These are phyloP conservation scores for Elaphurus davidianus DNA, from an alignment of 2,113 vertebrate species.

Conservation along the genomic window DNA sequence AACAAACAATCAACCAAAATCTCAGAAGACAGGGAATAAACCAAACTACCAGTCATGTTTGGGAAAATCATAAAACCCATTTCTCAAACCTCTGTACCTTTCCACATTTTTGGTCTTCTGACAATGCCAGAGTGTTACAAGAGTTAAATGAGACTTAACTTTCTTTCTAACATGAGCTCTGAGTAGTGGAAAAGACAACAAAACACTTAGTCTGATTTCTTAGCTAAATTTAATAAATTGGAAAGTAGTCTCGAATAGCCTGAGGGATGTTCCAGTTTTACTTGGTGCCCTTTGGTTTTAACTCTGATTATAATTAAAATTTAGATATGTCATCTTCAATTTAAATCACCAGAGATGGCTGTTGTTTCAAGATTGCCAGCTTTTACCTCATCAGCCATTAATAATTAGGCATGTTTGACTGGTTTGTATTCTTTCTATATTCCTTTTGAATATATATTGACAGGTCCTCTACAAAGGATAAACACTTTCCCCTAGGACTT, in stretches of 20 bases:
- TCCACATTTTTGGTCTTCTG: background rate
- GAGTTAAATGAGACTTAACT: background rate
- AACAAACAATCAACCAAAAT: background rate
- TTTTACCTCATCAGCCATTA: conserved; percentile 7
- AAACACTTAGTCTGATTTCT: conserved; percentile 46
- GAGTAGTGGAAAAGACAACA: conserved; percentile 28
- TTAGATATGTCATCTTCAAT: conserved; percentile 56
- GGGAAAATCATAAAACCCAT: background rate
- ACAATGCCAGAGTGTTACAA: background rate
- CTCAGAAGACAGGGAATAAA: background rate
- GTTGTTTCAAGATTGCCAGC: background rate
- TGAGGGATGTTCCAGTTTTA: background rate
- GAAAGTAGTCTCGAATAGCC: background rate
- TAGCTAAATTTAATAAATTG: conserved; percentile 58
- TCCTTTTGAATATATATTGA: background rate
- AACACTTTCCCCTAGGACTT: background rate
- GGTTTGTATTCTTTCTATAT: background rate
- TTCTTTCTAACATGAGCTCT: background rate
- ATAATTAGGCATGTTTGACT: background rate
- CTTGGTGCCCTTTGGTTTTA: conserved; percentile 42
- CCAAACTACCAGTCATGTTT: background rate
- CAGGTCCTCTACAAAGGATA: background rate
- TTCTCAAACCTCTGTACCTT: background rate
- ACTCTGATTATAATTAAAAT: conserved; percentile 66
- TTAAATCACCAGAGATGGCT: conserved; percentile 49